Evolutionary conservation across 2,113 vertebrate genomes (phyloP).

Genomic region (Syngnathoides biaculeatus): DNA sequence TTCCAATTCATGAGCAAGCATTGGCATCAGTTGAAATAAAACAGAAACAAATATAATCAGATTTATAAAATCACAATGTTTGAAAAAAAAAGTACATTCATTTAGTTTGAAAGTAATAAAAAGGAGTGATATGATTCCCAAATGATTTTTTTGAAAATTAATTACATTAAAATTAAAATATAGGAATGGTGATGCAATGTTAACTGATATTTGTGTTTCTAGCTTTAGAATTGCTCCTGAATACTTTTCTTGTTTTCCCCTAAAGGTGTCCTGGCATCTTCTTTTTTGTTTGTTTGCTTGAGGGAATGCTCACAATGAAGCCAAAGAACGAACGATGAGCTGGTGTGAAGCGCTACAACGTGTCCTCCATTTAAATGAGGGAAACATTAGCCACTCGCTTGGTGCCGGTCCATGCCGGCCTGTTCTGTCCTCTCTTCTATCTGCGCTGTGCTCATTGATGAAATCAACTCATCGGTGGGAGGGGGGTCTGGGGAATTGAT

Average conservation of each 20-base stretch:
- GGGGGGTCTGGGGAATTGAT: conserved; percentile 65
- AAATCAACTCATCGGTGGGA: conserved; percentile 60
- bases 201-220: background rate
- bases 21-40: no score
- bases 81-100: background rate
- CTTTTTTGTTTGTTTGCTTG: background rate
- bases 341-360: background rate
- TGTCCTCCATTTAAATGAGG: background rate
- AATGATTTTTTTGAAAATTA: no score
- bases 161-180: no score
- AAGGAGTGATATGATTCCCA: background rate
- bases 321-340: background rate
- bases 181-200: no score
- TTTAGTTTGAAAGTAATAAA: no score
- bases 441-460: conserved; percentile 66
- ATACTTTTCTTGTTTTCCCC: background rate
- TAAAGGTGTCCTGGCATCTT: background rate
- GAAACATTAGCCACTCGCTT: conserved; percentile 9
- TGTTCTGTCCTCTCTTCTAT: conserved; percentile 48
- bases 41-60: background rate
- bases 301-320: background rate
- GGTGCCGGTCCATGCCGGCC: conserved; percentile 46
- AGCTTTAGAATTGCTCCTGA: background rate
- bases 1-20: no score
- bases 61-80: background rate